phyloP scores from a whole-genome alignment of 2,797 vertebrate species.

The Hipposideros larvatus region DNA sequence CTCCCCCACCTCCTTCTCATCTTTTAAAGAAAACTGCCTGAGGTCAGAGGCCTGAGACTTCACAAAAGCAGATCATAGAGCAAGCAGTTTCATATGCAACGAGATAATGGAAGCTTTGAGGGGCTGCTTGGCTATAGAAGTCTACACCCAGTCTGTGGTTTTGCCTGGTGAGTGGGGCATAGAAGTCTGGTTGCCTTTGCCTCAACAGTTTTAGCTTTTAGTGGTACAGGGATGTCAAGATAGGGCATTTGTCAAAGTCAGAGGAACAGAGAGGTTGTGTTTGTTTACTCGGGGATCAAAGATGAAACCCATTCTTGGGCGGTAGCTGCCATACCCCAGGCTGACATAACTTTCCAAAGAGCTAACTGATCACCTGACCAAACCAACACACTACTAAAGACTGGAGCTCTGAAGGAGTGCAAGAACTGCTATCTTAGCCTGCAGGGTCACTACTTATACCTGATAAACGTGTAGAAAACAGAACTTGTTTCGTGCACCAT shows the following conservation, averaged over 20 bases:
- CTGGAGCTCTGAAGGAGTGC: neutral
- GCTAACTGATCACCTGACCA: neutral
- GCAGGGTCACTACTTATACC: neutral
- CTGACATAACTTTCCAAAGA: conserved; percentile 14
- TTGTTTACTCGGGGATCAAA: conserved; percentile 8
- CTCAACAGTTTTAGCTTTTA: neutral
- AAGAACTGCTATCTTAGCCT: neutral
- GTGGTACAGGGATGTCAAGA: neutral
- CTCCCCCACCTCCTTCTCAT: neutral
- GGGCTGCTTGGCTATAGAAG: neutral
- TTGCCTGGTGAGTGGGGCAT: neutral
- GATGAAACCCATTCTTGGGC: conserved; percentile 12
- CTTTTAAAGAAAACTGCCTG: conserved; percentile 56
- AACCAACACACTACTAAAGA: neutral
- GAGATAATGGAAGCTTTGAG: conserved; percentile 31
- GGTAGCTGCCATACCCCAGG: neutral
- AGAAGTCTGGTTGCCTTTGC: conserved; percentile 1
- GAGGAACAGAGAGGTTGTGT: conserved; percentile 4
- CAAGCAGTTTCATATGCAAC: neutral
- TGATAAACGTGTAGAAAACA: neutral
- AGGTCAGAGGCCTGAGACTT: conserved; percentile 12
- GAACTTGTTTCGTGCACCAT: neutral
- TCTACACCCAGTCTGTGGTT: neutral
- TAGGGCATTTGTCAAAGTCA: neutral
- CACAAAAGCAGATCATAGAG: conserved; percentile 1